phyloP scores from a whole-genome alignment of 2,888 invertebrate species.

The Drosophila anceps region DNA sequence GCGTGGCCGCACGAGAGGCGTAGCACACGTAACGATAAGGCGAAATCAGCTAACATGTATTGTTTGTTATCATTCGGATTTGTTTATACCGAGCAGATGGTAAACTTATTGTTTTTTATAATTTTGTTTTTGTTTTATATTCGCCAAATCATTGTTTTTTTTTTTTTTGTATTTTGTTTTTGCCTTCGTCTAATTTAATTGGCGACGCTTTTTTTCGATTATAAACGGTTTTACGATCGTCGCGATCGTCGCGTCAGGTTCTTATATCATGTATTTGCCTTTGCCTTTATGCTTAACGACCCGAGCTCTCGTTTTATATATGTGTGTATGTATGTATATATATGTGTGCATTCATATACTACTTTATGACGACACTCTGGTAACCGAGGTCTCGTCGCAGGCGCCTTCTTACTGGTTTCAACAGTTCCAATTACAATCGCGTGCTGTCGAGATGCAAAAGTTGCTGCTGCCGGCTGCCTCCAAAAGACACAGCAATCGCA shows the following conservation, averaged over 20 bases:
- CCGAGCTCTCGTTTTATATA: constrained; percentile 7
- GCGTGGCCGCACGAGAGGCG: not conserved
- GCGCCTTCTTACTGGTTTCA: not conserved
- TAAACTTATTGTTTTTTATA: not conserved
- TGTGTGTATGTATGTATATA: too few relatives aligned
- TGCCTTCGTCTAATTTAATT: constrained; percentile 30
- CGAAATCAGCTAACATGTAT: not conserved
- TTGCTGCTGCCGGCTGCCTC: not conserved
- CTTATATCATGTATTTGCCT: constrained; percentile 32
- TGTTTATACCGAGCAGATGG: constrained; percentile 7
- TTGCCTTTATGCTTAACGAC: constrained; percentile 10
- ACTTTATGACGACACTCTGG: constrained; percentile 12
- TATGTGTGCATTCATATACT: not conserved
- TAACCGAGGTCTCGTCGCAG: constrained; percentile 47
- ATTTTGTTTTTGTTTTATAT: constrained; percentile 2
- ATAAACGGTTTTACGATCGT: constrained; percentile 43
- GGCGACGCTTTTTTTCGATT: constrained; percentile 42
- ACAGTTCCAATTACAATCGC: constrained; percentile 50
- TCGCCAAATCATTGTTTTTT: not conserved
- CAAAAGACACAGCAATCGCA: constrained; percentile 21
- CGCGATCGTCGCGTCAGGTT: constrained; percentile 28
- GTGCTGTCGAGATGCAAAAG: constrained; percentile 52
- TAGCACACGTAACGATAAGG: constrained; percentile 10
- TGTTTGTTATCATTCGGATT: constrained; percentile 2
- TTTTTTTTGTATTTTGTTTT: not conserved